These are phyloP conservation scores for Conus betulinus DNA, from an alignment of 1,140 invertebrate species.

Conservation along the genomic window DNA sequence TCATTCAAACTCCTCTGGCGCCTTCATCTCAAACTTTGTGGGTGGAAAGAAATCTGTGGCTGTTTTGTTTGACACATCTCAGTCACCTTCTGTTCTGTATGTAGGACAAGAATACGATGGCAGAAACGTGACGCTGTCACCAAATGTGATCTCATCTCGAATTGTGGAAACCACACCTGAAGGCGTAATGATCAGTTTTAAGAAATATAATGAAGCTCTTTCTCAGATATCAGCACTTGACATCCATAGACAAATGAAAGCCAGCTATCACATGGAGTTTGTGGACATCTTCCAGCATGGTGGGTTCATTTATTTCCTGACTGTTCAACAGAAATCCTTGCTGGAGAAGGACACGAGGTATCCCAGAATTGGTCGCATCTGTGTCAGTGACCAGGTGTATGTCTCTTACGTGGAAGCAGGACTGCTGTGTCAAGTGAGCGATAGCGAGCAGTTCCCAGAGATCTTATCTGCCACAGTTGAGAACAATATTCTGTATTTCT, in stretches of 20 bases:
- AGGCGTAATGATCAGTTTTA: conserved; percentile 29
- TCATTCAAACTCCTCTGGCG: conserved; percentile 16
- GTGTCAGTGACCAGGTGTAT: conserved; percentile 45
- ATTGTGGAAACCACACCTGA: conserved; percentile 32
- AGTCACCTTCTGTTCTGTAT: conserved; percentile 33
- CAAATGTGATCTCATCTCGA: conserved; percentile 49
- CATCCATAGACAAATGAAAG: conserved; percentile 7
- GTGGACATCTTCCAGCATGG: conserved; percentile 49
- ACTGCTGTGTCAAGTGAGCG: conserved; percentile 37
- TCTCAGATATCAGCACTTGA: conserved; percentile 44
- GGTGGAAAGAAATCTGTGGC: conserved; percentile 49
- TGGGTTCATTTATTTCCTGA: conserved; percentile 48
- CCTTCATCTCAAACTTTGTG: conserved; percentile 38
- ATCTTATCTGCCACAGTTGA: conserved; percentile 40
- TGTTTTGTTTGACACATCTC: conserved; percentile 38
- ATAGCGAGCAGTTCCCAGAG: conserved; percentile 33
- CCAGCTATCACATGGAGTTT: conserved; percentile 47
- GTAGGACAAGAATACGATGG: conserved; percentile 55
- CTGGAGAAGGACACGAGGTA: background rate
- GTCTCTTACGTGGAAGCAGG: conserved; percentile 52
- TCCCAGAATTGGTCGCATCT: conserved; percentile 50
- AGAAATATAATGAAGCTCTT: conserved; percentile 5
- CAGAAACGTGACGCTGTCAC: conserved; percentile 40
- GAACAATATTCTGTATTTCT: conserved; percentile 39
- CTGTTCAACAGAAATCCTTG: conserved; percentile 47